Evolutionary conservation across 30 jellyfish, hydroid and myxozoan species (phyloP).

Genomic region (Hydra vulgaris): DNA sequence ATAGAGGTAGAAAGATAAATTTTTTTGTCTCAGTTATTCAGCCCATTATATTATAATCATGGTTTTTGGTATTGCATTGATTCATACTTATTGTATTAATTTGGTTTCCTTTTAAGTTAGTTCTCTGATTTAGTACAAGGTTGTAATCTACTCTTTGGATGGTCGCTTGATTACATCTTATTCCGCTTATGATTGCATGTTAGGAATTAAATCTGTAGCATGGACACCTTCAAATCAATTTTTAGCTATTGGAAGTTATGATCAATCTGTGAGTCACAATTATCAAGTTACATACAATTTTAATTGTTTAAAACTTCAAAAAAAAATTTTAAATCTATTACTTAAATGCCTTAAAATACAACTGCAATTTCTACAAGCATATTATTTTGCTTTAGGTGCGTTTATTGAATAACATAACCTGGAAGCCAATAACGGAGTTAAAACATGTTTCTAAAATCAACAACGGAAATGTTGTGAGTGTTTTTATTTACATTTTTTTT

Average conservation of each 20-base stretch:
- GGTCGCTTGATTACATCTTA: constrained; percentile 59
- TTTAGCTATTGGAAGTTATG: constrained; percentile 85
- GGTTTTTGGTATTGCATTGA: too few species aligned
- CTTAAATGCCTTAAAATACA: background rate
- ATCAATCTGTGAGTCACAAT: constrained; percentile 55
- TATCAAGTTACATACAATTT: background rate
- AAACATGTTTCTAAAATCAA: constrained; percentile 59
- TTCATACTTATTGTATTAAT: too few species aligned
- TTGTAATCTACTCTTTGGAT: constrained; percentile 68
- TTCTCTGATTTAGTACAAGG: constrained; percentile 36
- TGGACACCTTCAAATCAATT: constrained; percentile 93
- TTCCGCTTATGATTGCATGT: constrained; percentile 78
- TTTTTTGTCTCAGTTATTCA: background rate
- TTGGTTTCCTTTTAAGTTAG: too few species aligned
- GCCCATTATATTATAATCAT: background rate
- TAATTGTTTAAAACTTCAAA: background rate
- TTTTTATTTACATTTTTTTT: background rate
- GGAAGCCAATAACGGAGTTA: constrained; percentile 74
- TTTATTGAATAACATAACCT: constrained; percentile 64
- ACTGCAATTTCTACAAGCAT: background rate
- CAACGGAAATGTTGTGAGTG: constrained; percentile 55
- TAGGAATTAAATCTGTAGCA: constrained; percentile 84
- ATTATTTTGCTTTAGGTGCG: constrained; percentile 48
- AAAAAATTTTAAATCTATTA: background rate
- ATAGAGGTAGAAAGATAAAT: constrained; percentile 51